Conservation (phyloP, 2,113 vertebrate genomes). For the Gracilinanus agilis region DNA sequence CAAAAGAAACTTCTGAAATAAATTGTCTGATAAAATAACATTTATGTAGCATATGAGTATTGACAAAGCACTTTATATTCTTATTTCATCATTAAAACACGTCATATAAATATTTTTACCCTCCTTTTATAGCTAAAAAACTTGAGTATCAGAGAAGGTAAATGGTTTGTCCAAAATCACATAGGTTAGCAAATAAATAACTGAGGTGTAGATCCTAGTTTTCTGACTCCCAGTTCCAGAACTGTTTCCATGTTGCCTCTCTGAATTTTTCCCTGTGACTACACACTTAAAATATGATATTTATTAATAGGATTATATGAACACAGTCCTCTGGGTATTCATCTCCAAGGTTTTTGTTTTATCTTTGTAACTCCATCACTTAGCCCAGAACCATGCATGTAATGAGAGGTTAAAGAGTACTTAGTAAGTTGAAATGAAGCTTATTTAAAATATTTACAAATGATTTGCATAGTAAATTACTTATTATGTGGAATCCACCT, state of each 20-base stretch:
- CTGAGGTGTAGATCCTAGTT: neutral
- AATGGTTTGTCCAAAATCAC: neutral
- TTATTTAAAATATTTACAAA: neutral
- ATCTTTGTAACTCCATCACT: neutral
- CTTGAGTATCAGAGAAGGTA: neutral
- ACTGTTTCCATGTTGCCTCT: neutral
- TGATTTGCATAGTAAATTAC: neutral
- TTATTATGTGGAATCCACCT: neutral
- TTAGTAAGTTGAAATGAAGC: no score
- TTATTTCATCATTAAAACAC: neutral
- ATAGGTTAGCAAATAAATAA: neutral
- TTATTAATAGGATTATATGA: neutral
- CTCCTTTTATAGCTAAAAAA: neutral
- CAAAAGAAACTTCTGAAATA: conserved; percentile 34
- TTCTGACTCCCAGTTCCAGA: neutral
- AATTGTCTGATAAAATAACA: conserved; percentile 19
- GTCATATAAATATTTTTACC: neutral
- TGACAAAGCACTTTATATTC: neutral
- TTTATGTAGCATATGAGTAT: neutral
- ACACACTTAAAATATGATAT: neutral
- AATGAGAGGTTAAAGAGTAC: no score
- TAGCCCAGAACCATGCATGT: neutral
- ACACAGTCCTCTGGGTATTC: neutral
- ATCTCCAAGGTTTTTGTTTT: neutral
- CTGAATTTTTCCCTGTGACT: neutral